Conservation (phyloP, 2,888 invertebrate genomes). For the Amphipoea lucens region DNA sequence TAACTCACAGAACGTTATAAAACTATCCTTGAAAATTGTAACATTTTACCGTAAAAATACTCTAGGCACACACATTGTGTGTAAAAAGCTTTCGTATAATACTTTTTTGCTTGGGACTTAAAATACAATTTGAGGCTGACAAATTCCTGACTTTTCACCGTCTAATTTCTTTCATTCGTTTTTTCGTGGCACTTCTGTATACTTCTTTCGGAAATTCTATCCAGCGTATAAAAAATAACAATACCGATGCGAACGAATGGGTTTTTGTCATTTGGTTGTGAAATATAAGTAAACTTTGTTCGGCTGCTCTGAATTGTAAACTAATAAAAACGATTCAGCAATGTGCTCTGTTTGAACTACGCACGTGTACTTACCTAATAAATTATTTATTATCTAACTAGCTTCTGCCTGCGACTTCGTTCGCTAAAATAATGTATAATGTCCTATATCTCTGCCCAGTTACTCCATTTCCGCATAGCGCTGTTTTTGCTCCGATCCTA, state of each 20-base stretch:
- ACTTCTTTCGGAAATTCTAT: constrained; percentile 16
- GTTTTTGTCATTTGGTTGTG: constrained; percentile 25
- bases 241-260: constrained; percentile 5
- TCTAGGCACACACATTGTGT: background rate
- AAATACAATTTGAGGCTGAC: constrained; percentile 31
- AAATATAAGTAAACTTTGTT: constrained; percentile 34
- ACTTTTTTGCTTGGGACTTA: constrained; percentile 19
- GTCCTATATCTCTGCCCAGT: background rate
- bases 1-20: background rate
- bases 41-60: constrained; percentile 30
- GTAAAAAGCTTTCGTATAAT: constrained; percentile 30
- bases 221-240: constrained; percentile 13
- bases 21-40: background rate
- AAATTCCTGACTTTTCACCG: constrained; percentile 22
- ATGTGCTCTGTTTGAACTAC: constrained; percentile 5
- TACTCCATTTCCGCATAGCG: background rate
- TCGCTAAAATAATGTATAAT: too few species aligned
- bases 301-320: constrained; percentile 16
- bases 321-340: constrained; percentile 10
- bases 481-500: background rate
- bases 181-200: constrained; percentile 13
- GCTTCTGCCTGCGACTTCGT: background rate
- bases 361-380: background rate
- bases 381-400: constrained; percentile 1
- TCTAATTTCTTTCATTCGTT: constrained; percentile 26